These are phyloP conservation scores for Cathartes aura DNA, from an alignment of 2,113 vertebrate species.

Conservation along the genomic window DNA sequence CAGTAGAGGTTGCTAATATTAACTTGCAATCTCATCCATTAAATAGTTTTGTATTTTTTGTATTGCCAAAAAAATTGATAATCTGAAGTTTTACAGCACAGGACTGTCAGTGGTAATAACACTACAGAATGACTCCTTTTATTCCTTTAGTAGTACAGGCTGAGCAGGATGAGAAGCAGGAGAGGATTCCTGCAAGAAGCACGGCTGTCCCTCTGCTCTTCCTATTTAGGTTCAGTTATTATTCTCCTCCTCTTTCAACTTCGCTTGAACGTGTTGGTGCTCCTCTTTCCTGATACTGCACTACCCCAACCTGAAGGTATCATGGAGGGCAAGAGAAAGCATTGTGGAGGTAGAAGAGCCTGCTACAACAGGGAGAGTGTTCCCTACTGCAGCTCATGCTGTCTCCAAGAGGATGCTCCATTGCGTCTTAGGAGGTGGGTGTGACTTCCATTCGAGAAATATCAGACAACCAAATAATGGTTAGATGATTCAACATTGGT, in stretches of 20 bases:
- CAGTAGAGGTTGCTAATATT: not conserved
- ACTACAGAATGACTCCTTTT: not conserved
- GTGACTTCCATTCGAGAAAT: not conserved
- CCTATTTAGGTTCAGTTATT: not conserved
- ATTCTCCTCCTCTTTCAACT: not conserved
- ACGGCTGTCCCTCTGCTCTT: not conserved
- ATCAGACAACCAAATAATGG: not conserved
- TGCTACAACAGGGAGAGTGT: accelerated
- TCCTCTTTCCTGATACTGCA: not conserved
- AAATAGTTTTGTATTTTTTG: not conserved
- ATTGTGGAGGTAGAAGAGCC: not conserved
- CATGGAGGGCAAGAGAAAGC: not conserved
- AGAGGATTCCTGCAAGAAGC: not conserved
- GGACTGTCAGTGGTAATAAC: not conserved
- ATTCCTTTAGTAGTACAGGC: not conserved
- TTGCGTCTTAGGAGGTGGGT: not conserved
- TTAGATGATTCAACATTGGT: not conserved
- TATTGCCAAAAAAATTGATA: not conserved
- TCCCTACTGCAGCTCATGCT: not conserved
- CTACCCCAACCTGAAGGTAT: not conserved
- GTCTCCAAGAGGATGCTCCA: not conserved
- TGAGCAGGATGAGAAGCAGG: not conserved
- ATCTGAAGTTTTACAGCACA: not conserved
- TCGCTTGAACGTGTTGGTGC: not conserved
- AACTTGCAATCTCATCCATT: not conserved